These are phyloP conservation scores for Hedya salicella DNA, from an alignment of 2,888 invertebrate species.

Conservation along the genomic window DNA sequence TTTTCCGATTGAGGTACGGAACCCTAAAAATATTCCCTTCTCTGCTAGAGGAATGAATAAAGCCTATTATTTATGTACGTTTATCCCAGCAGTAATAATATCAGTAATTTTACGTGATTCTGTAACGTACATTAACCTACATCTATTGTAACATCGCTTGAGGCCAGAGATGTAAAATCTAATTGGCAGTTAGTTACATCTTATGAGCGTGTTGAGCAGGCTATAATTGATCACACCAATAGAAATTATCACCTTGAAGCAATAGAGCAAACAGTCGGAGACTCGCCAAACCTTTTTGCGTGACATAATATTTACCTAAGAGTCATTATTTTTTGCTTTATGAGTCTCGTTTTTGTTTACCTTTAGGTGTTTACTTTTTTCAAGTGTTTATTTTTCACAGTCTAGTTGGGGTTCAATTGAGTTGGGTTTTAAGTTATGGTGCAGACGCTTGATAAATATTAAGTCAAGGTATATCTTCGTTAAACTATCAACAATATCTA, in stretches of 20 bases:
- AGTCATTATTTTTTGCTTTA: slow-evolving; percentile 22
- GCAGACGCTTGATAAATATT: neutral
- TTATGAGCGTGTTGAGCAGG: neutral
- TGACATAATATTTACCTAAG: slow-evolving; percentile 35
- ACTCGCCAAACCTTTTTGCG: slow-evolving; percentile 2
- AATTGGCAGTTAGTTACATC: neutral
- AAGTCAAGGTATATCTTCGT: neutral
- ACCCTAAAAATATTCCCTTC: no score
- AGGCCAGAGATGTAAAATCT: slow-evolving; percentile 17
- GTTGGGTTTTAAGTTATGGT: neutral
- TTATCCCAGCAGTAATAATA: slow-evolving; percentile 3
- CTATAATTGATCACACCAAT: slow-evolving; percentile 18
- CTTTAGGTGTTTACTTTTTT: slow-evolving; percentile 8
- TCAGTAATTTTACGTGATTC: slow-evolving; percentile 4
- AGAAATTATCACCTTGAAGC: slow-evolving; percentile 31
- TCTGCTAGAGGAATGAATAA: no score
- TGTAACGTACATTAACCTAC: slow-evolving; percentile 10
- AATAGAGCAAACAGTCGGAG: slow-evolving; percentile 6
- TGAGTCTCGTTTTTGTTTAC: neutral
- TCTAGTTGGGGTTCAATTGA: neutral
- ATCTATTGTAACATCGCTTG: slow-evolving; percentile 18
- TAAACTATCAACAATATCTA: neutral
- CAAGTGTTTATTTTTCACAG: neutral
- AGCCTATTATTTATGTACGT: no score
- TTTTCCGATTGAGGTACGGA: no score